Conservation (phyloP, 2,888 invertebrate genomes). For the Orgyia antiqua region DNA sequence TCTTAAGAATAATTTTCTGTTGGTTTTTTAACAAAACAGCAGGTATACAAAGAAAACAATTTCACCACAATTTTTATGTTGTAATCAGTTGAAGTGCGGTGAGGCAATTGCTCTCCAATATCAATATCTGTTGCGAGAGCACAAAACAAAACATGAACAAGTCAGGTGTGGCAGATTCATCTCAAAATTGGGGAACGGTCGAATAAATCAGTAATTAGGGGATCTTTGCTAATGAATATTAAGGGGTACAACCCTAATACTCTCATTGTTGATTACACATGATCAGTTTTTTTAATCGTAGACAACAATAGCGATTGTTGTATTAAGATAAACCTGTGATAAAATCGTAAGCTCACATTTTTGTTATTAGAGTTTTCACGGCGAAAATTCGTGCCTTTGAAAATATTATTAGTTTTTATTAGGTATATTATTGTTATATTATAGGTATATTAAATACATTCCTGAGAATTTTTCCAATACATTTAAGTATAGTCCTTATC, state of each 20-base stretch:
- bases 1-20: conserved; percentile 9
- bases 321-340: background rate
- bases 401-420: background rate
- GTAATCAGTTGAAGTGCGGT: conserved; percentile 48
- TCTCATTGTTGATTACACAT: conserved; percentile 51
- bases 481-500: too few relatives aligned
- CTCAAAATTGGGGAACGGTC: conserved; percentile 40
- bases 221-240: conserved; percentile 67
- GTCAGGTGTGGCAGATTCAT: conserved; percentile 64
- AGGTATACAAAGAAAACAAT: conserved; percentile 31
- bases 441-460: too few relatives aligned
- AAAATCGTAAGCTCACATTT: too few relatives aligned
- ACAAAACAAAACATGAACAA: conserved; percentile 55
- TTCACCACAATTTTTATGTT: conserved; percentile 41
- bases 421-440: too few relatives aligned
- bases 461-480: too few relatives aligned
- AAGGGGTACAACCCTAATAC: conserved; percentile 58
- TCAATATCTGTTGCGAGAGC: conserved; percentile 54
- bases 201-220: conserved; percentile 64
- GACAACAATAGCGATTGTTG: conserved; percentile 25
- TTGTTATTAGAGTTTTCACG: too few relatives aligned
- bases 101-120: conserved; percentile 53
- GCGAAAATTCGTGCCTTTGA: too few relatives aligned
- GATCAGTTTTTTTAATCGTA: conserved; percentile 53
- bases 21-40: conserved; percentile 10